Evolutionary conservation across 2,888 invertebrate genomes (phyloP).

Genomic region (Rutpela maculata): DNA sequence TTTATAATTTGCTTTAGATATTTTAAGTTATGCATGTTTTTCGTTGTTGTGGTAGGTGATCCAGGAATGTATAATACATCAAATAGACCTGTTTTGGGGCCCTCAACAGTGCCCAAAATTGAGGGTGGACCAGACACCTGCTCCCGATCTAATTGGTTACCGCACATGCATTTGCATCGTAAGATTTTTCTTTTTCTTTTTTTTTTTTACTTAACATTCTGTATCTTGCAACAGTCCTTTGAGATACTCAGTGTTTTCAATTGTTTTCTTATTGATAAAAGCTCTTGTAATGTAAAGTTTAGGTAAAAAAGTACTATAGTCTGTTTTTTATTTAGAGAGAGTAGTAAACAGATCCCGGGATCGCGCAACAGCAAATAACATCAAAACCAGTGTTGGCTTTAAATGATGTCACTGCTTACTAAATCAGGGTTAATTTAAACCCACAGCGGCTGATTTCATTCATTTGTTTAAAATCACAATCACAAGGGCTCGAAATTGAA

Average conservation of each 20-base stretch:
- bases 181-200: conserved; percentile 74
- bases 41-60: conserved; percentile 70
- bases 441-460: no score
- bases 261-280: no score
- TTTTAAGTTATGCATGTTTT: conserved; percentile 67
- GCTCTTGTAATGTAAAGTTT: no score
- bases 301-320: no score
- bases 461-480: no score
- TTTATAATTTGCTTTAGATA: conserved; percentile 40
- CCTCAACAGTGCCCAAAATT: conserved; percentile 76
- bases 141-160: conserved; percentile 80
- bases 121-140: conserved; percentile 78
- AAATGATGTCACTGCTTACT: no score
- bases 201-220: conserved; percentile 38
- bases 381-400: no score
- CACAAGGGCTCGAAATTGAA: no score
- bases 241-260: not conserved
- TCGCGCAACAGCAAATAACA: no score
- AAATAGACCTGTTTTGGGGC: conserved; percentile 71
- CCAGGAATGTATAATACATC: conserved; percentile 70
- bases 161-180: conserved; percentile 82
- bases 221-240: not conserved
- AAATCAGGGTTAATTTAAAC: no score
- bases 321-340: no score
- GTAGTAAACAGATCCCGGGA: no score